Evolutionary conservation across 2,888 invertebrate species (phyloP).

Genomic region (Acrocyrtus sp.): DNA sequence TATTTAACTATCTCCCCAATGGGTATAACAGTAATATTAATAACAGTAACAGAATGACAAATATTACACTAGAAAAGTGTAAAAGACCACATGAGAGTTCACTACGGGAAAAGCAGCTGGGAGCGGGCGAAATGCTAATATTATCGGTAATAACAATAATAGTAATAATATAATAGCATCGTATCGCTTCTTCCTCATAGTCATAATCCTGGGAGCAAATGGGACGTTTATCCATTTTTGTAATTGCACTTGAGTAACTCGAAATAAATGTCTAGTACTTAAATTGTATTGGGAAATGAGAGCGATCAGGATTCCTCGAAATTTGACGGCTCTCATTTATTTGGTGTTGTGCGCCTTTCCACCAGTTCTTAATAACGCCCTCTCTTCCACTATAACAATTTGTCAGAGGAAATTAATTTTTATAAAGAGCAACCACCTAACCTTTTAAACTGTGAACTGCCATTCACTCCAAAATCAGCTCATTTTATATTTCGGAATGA

Average conservation of each 20-base stretch:
- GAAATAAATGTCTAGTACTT: conserved; percentile 41
- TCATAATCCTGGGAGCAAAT: not conserved
- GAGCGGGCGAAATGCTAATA: conserved; percentile 11
- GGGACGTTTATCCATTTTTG: conserved; percentile 35
- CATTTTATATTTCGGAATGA: no score
- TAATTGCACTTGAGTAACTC: conserved; percentile 36
- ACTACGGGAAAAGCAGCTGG: no score
- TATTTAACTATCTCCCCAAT: conserved; percentile 15
- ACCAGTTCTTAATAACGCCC: not conserved
- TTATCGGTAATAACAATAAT: conserved; percentile 26
- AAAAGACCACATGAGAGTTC: not conserved
- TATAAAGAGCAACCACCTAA: conserved; percentile 1
- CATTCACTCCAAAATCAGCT: no score
- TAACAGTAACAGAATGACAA: not conserved
- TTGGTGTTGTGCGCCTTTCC: not conserved
- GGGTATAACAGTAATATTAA: not conserved
- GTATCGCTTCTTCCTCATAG: not conserved
- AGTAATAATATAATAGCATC: conserved; percentile 31
- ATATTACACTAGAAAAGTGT: not conserved
- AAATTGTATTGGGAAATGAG: conserved; percentile 33
- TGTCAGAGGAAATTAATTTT: not conserved
- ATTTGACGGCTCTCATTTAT: not conserved
- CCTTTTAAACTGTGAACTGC: no score
- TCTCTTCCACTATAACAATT: not conserved
- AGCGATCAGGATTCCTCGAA: conserved; percentile 1